Conservation (phyloP, 2,113 vertebrate genomes). For the Cervus canadensis region DNA sequence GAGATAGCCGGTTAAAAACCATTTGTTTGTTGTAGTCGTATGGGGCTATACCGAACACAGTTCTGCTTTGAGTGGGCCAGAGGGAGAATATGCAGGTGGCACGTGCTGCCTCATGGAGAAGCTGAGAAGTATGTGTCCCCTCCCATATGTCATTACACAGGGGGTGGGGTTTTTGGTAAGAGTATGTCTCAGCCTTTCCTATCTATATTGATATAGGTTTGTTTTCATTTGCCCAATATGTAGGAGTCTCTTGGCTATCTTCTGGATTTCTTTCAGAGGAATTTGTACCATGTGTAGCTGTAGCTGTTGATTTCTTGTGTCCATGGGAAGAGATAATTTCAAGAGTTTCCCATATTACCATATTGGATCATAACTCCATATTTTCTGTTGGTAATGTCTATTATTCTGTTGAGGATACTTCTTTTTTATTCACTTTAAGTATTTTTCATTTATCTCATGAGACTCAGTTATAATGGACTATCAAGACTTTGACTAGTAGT, state of each 20-base stretch:
- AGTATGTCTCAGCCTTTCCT: not conserved
- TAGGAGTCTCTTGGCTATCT: not conserved
- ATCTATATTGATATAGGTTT: not conserved
- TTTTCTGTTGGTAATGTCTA: not conserved
- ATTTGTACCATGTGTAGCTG: no score
- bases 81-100: not conserved
- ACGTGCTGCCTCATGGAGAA: not conserved
- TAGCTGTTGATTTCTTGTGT: not conserved
- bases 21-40: not conserved
- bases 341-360: not conserved
- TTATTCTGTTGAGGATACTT: not conserved
- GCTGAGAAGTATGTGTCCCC: not conserved
- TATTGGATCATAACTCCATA: not conserved
- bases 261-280: not conserved
- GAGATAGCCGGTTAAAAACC: not conserved
- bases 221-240: not conserved
- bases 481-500: not conserved
- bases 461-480: not conserved
- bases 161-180: not conserved
- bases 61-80: not conserved
- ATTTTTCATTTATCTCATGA: not conserved
- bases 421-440: not conserved
- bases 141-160: not conserved
- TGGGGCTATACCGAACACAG: not conserved
- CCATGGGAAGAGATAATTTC: not conserved